A percentile compares a stretch with the other conserved stretches of the same genome.
phyloP scores from a whole-genome alignment of 1,140 invertebrate species.

The Chionoecetes opilio region DNA sequence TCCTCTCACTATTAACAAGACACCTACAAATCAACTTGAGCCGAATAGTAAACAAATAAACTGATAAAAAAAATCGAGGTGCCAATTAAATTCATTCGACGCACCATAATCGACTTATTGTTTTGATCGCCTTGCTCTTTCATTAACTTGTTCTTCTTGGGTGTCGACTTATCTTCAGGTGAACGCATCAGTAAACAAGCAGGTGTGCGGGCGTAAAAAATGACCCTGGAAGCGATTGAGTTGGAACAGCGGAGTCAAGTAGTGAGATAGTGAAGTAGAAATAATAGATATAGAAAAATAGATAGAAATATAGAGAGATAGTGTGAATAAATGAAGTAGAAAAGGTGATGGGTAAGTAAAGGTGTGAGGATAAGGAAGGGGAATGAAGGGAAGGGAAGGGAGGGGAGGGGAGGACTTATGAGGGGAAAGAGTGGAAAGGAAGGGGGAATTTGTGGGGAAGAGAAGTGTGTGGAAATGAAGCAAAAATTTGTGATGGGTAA shows the following conservation, averaged over 20 bases:
- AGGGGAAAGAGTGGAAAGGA: no score
- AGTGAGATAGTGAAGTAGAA: not conserved
- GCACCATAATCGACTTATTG: constrained; percentile 7
- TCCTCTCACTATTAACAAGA: not conserved
- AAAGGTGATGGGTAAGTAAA: not conserved
- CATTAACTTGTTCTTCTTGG: not conserved
- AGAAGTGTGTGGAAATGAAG: no score
- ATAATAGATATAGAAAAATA: not conserved
- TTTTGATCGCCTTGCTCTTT: not conserved
- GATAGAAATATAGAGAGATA: not conserved
- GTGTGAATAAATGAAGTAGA: not conserved
- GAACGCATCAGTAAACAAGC: not conserved
- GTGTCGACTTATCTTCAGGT: not conserved
- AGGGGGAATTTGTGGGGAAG: not conserved
- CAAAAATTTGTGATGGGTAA: no score
- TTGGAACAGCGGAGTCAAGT: not conserved
- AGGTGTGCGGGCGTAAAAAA: no score
- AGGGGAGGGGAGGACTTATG: not conserved
- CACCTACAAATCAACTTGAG: not conserved
- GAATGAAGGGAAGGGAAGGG: not conserved
- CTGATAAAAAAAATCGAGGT: not conserved
- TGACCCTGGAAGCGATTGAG: no score
- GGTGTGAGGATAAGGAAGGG: no score
- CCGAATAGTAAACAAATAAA: not conserved
- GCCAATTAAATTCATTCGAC: not conserved